Evolutionary conservation across 2,888 invertebrate species (phyloP).

Genomic region (Molorchus minor): DNA sequence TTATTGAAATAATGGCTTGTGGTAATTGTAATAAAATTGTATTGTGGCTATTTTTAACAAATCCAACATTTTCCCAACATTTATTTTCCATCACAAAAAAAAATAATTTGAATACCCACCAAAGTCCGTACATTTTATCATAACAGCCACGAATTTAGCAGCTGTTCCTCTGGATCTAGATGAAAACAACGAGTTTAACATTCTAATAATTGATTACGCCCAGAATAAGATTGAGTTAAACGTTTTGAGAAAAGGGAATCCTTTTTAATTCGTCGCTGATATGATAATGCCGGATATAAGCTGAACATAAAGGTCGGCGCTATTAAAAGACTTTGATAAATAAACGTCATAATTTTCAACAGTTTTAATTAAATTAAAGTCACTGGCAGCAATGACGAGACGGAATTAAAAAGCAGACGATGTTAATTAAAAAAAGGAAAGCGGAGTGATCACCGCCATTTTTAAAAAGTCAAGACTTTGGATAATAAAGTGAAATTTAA

Average conservation of each 20-base stretch:
- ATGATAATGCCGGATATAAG: constrained; percentile 6
- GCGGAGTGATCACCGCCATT: constrained; percentile 54
- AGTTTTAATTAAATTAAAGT: constrained; percentile 58
- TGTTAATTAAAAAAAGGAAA: constrained; percentile 58
- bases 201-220: neutral
- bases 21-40: too few species aligned
- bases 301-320: constrained; percentile 18
- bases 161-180: too few species aligned
- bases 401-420: constrained; percentile 58
- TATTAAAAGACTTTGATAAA: constrained; percentile 51
- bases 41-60: too few species aligned
- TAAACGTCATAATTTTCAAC: constrained; percentile 51
- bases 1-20: too few species aligned
- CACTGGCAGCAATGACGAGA: constrained; percentile 56
- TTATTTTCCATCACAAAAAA: too few species aligned
- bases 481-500: constrained; percentile 28
- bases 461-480: constrained; percentile 41
- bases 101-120: too few species aligned
- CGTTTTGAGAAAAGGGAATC: neutral
- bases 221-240: neutral
- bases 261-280: constrained; percentile 1
- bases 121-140: too few species aligned
- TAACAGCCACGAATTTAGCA: too few species aligned
- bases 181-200: too few species aligned
- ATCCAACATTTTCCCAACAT: too few species aligned